Base-by-base conservation (phyloP, 2,888 invertebrate genomes). In the Athrips mouffetella region DNA sequence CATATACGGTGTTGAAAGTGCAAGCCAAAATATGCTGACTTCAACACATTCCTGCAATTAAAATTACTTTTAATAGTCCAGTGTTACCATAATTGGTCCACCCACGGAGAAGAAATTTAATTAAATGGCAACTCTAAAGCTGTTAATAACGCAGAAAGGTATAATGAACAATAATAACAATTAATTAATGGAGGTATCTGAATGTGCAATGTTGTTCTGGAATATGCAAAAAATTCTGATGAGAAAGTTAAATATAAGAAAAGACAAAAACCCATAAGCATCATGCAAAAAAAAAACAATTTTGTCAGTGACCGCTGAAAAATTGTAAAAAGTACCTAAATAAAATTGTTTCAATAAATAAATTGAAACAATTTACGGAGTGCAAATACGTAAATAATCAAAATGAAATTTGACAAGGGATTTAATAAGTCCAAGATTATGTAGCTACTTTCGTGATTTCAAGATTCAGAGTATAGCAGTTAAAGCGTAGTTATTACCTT, bases 11-110 rank as follows among this genome's bases (percentile, higher is more conserved):
- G n/a, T 21, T 11, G 37, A 37, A 37, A 37, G 37, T 37, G 21
- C 20, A n/a, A n/a, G n/a, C n/a, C n/a, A n/a, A n/a, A n/a, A n/a
- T n/a, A n/a, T 8, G 21, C 6, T 11, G 6, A 21, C 21, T 10
- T 18, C 21, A 21, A 37, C 37, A 37, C 37, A 37, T 37, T 37
- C 37, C 37, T 37, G 37, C n/a, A 11, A 37, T 37, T 37, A 37
- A 37, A 37, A 37, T 21, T 21, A 37, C 21, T 37, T 21, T 37
- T 37, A 37, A 37, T 37, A 1, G 37, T n/a, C 37, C 37, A 4
- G 4, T 18, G 37, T n/a, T 37, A 20, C 37, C 18, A 20, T 37
- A 37, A 37, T 37, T 11, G 37, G 11, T 37, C 37, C 37, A 21
- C 37, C 37, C 21, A 37, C 37, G 6, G 3, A 11, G 11, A 37